phyloP scores from a whole-genome alignment of 2,888 invertebrate species.

The Eudemis profundana region DNA sequence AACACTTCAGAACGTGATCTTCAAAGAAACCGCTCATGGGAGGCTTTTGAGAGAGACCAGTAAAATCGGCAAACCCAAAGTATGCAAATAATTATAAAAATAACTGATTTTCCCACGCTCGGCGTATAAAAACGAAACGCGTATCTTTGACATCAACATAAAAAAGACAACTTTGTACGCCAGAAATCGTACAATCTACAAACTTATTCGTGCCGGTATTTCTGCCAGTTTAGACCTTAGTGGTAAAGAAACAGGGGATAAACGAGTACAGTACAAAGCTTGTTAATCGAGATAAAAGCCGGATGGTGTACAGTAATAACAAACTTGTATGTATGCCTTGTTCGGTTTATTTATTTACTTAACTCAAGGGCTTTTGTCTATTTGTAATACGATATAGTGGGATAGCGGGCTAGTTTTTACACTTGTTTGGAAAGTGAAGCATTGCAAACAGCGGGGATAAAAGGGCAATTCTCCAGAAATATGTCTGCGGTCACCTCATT shows the following conservation, averaged over 20 bases:
- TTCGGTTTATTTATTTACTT: constrained; percentile 17
- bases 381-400: not conserved
- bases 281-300: constrained; percentile 44
- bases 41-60: no score
- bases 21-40: no score
- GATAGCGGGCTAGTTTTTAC: not conserved
- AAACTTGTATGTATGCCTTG: constrained; percentile 20
- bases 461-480: no score
- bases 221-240: constrained; percentile 8
- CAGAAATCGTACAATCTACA: constrained; percentile 26
- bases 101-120: constrained; percentile 29
- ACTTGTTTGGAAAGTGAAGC: not conserved
- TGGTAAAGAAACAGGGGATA: not conserved
- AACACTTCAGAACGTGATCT: no score
- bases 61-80: not conserved
- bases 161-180: constrained; percentile 25
- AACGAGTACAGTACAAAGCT: constrained; percentile 16
- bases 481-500: no score
- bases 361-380: not conserved
- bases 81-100: constrained; percentile 10
- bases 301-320: constrained; percentile 30
- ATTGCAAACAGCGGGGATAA: no score
- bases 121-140: constrained; percentile 17
- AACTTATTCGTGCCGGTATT: not conserved
- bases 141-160: constrained; percentile 30